These are phyloP conservation scores for Drosophila helvetica DNA, from an alignment of 2,888 invertebrate species.

Conservation along the genomic window DNA sequence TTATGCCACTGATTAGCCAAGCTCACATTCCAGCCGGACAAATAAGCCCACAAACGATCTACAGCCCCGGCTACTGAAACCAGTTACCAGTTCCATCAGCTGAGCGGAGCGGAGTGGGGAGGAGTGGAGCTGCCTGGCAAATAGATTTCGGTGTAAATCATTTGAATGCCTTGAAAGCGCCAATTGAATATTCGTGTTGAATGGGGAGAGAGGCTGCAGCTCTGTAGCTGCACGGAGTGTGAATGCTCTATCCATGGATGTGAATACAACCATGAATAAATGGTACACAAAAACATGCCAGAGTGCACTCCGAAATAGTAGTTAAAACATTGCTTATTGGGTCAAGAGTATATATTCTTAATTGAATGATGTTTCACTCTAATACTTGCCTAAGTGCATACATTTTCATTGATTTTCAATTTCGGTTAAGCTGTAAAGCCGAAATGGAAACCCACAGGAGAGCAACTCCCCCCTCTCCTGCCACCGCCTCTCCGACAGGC, in stretches of 20 bases:
- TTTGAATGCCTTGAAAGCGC: conserved; percentile 66
- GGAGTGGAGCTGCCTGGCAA: conserved; percentile 21
- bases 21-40: conserved; percentile 63
- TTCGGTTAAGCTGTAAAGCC: too few relatives aligned
- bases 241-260: not conserved
- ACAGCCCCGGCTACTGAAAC: conserved; percentile 37
- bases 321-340: too few relatives aligned
- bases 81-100: conserved; percentile 25
- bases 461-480: not conserved
- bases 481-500: conserved; percentile 1
- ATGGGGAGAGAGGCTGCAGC: conserved; percentile 6
- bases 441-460: not conserved
- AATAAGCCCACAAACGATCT: conserved; percentile 71
- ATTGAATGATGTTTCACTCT: too few relatives aligned
- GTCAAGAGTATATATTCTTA: too few relatives aligned
- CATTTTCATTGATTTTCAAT: too few relatives aligned
- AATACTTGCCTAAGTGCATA: too few relatives aligned
- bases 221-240: not conserved
- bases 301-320: too few relatives aligned
- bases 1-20: conserved; percentile 77
- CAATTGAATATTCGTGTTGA: conserved; percentile 68
- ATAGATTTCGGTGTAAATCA: conserved; percentile 77
- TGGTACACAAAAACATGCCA: not conserved
- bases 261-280: not conserved
- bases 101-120: not conserved